Evolutionary conservation across 2,113 vertebrate genomes (phyloP).

Genomic region (Camelus dromedarius): DNA sequence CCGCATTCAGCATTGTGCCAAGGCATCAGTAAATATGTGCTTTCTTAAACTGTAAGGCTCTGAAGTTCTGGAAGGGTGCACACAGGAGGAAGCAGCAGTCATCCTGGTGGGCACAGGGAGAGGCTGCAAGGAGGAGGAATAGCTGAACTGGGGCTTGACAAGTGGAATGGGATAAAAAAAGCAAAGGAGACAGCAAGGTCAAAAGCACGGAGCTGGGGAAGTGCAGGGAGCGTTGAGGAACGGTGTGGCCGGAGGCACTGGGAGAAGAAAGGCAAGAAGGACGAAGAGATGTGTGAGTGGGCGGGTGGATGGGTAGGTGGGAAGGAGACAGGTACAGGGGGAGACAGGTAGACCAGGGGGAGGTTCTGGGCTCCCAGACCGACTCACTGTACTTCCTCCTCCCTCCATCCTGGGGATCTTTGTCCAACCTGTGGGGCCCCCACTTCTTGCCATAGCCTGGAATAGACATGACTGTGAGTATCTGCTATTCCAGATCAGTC

Average conservation of each 20-base stretch:
- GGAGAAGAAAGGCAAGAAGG: not conserved
- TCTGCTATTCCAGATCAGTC: not conserved
- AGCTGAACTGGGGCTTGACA: not conserved
- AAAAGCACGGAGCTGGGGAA: fast-evolving
- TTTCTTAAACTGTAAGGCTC: not conserved
- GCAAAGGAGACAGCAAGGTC: not conserved
- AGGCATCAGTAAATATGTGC: not conserved
- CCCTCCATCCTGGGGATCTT: not conserved
- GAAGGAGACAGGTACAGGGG: too few relatives aligned
- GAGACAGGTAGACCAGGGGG: not conserved
- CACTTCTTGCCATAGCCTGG: fast-evolving
- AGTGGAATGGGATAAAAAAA: not conserved
- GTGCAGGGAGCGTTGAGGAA: fast-evolving
- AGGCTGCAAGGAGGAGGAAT: not conserved
- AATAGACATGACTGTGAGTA: fast-evolving
- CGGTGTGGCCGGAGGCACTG: fast-evolving
- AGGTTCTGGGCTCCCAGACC: not conserved
- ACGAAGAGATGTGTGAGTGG: not conserved
- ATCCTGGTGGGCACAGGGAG: fast-evolving
- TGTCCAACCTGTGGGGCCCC: too few relatives aligned
- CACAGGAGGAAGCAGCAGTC: fast-evolving
- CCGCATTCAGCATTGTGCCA: not conserved
- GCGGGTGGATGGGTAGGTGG: fast-evolving
- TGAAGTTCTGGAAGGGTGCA: not conserved
- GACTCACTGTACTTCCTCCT: not conserved